Conservation (phyloP, 2,888 invertebrate species). For the Toxonevra muliebris region DNA sequence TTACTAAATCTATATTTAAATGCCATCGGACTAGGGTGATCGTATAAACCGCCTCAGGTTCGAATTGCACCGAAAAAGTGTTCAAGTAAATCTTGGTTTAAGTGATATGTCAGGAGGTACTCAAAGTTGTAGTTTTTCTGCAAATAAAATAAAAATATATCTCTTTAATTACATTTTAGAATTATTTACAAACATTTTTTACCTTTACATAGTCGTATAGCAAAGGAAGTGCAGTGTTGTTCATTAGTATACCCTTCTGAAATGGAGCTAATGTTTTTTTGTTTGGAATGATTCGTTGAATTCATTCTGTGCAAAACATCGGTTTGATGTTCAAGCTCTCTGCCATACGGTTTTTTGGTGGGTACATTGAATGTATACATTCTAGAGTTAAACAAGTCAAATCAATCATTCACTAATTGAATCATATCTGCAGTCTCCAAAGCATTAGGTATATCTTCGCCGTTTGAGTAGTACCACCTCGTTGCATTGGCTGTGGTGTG, state of each 20-base stretch:
- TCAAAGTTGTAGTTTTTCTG: neutral
- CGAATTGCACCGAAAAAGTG: slow-evolving; percentile 10
- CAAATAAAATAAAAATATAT: too few species aligned
- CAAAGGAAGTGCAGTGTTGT: neutral
- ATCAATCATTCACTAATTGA: slow-evolving; percentile 22
- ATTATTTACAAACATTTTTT: too few species aligned
- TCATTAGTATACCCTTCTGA: slow-evolving; percentile 6
- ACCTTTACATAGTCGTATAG: neutral
- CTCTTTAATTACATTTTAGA: too few species aligned
- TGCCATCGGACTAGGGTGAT: slow-evolving; percentile 7
- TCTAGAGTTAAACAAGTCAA: slow-evolving; percentile 6
- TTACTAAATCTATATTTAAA: slow-evolving; percentile 7
- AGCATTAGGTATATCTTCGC: slow-evolving; percentile 8
- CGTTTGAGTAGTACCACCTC: slow-evolving; percentile 11
- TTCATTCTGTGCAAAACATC: neutral
- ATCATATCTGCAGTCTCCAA: slow-evolving; percentile 34
- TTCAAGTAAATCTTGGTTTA: slow-evolving; percentile 2
- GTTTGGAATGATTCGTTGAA: neutral
- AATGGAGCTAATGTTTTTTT: neutral
- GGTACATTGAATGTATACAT: neutral
- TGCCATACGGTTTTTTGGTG: slow-evolving; percentile 8
- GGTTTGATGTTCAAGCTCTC: neutral
- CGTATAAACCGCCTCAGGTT: neutral
- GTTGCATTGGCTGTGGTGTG: slow-evolving; percentile 21
- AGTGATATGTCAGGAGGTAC: neutral